These are phyloP conservation scores for Corapipo altera DNA, from an alignment of 2,113 vertebrate genomes.

Conservation along the genomic window DNA sequence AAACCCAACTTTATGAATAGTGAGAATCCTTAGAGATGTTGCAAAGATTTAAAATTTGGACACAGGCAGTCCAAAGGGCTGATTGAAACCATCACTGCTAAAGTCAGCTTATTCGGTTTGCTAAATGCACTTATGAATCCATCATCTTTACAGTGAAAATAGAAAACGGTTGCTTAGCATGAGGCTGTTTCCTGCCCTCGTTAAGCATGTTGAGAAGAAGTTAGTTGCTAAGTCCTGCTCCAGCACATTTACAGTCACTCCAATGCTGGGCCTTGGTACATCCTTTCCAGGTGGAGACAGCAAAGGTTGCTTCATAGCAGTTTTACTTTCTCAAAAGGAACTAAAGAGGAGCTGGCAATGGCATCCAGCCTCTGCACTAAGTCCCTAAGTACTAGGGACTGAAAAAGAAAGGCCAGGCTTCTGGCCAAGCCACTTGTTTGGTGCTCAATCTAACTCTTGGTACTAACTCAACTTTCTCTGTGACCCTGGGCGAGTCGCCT, in stretches of 20 bases:
- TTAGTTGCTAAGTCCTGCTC: neutral
- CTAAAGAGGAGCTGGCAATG: neutral
- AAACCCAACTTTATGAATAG: neutral
- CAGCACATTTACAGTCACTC: neutral
- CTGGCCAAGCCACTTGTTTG: neutral
- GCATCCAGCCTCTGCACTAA: neutral
- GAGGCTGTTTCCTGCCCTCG: neutral
- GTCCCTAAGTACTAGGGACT: neutral
- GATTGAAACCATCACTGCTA: neutral
- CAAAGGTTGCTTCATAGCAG: neutral
- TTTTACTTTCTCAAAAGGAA: neutral
- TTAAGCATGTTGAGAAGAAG: neutral
- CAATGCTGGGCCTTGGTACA: neutral
- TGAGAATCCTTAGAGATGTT: neutral
- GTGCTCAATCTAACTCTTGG: neutral
- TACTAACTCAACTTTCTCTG: neutral
- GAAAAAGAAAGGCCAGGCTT: neutral
- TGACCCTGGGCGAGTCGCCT: neutral
- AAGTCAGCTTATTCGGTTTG: neutral
- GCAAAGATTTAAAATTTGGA: neutral
- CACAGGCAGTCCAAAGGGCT: neutral
- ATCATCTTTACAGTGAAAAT: neutral
- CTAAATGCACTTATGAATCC: neutral
- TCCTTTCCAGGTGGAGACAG: neutral
- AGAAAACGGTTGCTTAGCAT: neutral